Percentiles rank a stretch among this genome's conserved stretches.
Evolutionary conservation across 2,797 vertebrate species (phyloP).

Genomic region (Rhadinocentrus ornatus): DNA sequence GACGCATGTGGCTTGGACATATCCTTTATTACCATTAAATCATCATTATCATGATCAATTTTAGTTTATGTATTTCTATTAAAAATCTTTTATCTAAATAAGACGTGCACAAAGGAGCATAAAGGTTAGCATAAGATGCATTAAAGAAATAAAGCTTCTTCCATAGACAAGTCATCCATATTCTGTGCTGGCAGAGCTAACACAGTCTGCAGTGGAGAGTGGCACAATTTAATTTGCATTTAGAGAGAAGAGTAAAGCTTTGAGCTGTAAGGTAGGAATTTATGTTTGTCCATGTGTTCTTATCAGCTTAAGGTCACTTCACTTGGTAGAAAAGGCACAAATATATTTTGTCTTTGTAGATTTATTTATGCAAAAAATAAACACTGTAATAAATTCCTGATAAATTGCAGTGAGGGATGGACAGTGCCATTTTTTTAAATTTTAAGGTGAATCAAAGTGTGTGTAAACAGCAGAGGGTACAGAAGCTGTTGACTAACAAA

Average conservation of each 20-base stretch:
- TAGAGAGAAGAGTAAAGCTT: background rate
- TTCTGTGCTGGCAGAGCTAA: background rate
- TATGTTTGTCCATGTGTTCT: background rate
- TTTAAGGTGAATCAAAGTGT: background rate
- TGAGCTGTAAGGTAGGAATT: background rate
- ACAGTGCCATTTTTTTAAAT: background rate
- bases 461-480: background rate
- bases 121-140: background rate
- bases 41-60: background rate
- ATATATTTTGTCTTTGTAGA: background rate
- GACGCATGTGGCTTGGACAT: background rate
- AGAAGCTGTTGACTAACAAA: background rate
- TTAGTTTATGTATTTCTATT: background rate
- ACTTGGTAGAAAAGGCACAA: background rate
- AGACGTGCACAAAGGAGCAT: background rate
- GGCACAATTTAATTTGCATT: background rate
- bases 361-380: background rate
- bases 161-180: background rate
- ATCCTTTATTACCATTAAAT: background rate
- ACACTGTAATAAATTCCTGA: background rate
- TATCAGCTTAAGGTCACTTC: background rate
- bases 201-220: background rate
- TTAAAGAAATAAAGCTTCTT: background rate
- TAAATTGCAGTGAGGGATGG: background rate
- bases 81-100: background rate